Conservation (phyloP, 2,113 vertebrate species). For the Antennarius striatus region DNA sequence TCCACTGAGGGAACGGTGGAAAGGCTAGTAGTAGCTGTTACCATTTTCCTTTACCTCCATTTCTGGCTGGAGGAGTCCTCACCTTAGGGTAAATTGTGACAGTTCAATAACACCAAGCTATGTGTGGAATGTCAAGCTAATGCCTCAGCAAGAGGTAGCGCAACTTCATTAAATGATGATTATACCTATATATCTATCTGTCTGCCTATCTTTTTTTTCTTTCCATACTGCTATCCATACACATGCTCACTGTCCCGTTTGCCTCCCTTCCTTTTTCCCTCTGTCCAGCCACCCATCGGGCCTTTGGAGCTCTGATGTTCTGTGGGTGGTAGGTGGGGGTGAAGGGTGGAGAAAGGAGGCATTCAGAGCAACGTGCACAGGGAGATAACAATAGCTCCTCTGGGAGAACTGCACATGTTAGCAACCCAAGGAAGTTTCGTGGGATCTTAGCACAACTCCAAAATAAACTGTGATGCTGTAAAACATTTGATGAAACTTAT, state of each 20-base stretch:
- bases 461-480: conserved; percentile 52
- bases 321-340: conserved; percentile 63
- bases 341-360: conserved; percentile 67
- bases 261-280: conserved; percentile 28
- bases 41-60: conserved; percentile 64
- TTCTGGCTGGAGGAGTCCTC: conserved; percentile 58
- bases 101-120: conserved; percentile 83
- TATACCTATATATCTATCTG: conserved; percentile 33
- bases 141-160: conserved; percentile 62
- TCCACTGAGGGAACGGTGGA: conserved; percentile 43
- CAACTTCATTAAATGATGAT: conserved; percentile 51
- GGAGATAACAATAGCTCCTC: conserved; percentile 80
- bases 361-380: conserved; percentile 68
- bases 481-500: conserved; percentile 46
- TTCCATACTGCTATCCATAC: conserved; percentile 62
- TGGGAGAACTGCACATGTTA: conserved; percentile 80
- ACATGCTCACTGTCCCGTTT: conserved; percentile 35
- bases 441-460: conserved; percentile 51
- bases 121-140: conserved; percentile 82
- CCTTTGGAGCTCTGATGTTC: conserved; percentile 67
- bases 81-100: conserved; percentile 79
- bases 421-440: conserved; percentile 52
- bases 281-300: conserved; percentile 65
- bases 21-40: conserved; percentile 55
- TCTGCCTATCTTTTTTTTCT: conserved; percentile 59